Percentiles rank a stretch among this genome's conserved stretches.
phyloP scores from a whole-genome alignment of 2,113 vertebrate species.

The Callithrix jacchus region DNA sequence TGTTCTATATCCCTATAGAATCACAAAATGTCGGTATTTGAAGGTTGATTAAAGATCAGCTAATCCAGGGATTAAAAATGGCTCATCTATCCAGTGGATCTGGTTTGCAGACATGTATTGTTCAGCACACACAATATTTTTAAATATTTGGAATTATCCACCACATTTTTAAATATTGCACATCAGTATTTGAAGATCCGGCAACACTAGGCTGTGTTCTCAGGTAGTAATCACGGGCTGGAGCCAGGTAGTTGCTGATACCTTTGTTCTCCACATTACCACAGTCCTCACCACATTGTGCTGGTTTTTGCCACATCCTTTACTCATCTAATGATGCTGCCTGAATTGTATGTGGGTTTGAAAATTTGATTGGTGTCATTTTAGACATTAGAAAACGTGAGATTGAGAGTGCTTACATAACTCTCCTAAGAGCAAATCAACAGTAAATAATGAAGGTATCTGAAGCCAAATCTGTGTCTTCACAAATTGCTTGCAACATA shows the following conservation, averaged over 20 bases:
- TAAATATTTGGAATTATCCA: neutral
- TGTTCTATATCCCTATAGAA: neutral
- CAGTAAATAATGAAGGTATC: neutral
- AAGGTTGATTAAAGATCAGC: conserved; percentile 12
- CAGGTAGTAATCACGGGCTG: no score
- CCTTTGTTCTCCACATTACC: neutral
- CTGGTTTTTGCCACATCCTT: neutral
- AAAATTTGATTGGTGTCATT: neutral
- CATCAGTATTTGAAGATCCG: neutral
- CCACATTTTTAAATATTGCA: neutral
- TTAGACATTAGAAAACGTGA: conserved; percentile 11
- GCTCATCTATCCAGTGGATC: neutral
- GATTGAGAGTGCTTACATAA: neutral
- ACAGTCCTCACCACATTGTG: neutral
- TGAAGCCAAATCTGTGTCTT: neutral
- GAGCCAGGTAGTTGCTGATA: neutral
- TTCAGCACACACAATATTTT: neutral
- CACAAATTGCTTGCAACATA: neutral
- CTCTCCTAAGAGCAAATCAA: neutral
- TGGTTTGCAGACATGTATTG: neutral
- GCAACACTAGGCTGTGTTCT: neutral
- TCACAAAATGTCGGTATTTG: neutral
- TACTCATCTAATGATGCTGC: neutral
- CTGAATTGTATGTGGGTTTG: neutral
- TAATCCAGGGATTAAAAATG: neutral